Percentiles rank a stretch among this genome's conserved stretches.
These are phyloP conservation scores for Aurelia sp. DNA, from an alignment of 30 jellyfish, hydroid and myxozoan species.

Conservation along the genomic window DNA sequence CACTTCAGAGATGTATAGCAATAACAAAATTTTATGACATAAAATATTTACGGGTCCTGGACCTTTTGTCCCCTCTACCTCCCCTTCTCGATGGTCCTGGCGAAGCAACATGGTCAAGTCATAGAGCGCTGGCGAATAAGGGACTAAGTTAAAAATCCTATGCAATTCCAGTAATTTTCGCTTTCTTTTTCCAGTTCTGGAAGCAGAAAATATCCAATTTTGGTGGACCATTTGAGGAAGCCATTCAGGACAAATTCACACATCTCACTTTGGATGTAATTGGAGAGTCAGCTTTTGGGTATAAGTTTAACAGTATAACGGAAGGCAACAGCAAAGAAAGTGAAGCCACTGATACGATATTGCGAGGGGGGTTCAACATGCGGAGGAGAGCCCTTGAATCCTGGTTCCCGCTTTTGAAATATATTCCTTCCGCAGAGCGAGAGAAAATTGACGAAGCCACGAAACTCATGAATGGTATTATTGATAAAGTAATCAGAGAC, in stretches of 20 bases:
- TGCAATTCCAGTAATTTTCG: too few species aligned
- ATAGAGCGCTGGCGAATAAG: too few species aligned
- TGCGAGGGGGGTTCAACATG: conserved; percentile 19
- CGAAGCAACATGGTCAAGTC: too few species aligned
- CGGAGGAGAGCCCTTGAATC: conserved; percentile 19
- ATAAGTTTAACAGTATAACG: conserved; percentile 11
- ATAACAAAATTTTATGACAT: too few species aligned
- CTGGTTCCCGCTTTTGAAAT: conserved; percentile 19
- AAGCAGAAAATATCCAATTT: not conserved
- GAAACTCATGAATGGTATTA: not conserved
- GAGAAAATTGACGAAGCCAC: conserved; percentile 7
- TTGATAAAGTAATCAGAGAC: conserved; percentile 15
- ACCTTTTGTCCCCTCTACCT: too few species aligned
- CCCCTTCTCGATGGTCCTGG: too few species aligned
- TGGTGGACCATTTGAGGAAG: conserved; percentile 6
- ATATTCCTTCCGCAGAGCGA: conserved; percentile 7
- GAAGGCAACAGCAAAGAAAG: conserved; percentile 32
- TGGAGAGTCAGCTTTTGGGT: conserved; percentile 48
- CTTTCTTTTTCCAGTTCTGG: conserved; percentile 18
- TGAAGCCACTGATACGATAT: conserved; percentile 27
- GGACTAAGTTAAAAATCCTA: too few species aligned
- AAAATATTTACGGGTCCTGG: too few species aligned
- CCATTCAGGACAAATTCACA: conserved; percentile 24
- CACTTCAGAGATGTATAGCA: too few species aligned
- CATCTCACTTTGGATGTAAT: conserved; percentile 37